Evolutionary conservation across 35 echinoderm and acorn worm species (phyloP), one percentile per base, ranked within the genome.

Genomic region (Eucidaris tribuloides): DNA sequence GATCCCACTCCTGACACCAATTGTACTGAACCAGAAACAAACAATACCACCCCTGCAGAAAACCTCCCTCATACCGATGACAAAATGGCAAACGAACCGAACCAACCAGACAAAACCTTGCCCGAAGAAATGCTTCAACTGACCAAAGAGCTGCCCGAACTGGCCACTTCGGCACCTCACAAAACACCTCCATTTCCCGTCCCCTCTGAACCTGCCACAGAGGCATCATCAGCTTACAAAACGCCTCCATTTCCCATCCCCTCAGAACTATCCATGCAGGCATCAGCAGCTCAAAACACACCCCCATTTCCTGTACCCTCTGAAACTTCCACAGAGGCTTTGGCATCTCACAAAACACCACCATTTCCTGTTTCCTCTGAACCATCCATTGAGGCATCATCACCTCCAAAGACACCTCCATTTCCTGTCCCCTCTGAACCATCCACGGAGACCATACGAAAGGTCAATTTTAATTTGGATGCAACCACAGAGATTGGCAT

Each of bases 1-100:
- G n/a, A n/a, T 74, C 68, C 41, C 68, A 44, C 68, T 74, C 68
- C 68, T 74, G 68, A 74, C 68, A 44, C 68, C 34, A 6, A 74
- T n/a, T 14, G 40, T 36, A 7, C 41, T 3, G 6, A 44, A 64
- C 13, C 60, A 64, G 19, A 1, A 0, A 11, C 60, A 25, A 28
- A 64, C 29, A 64, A 64, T 11, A 74, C 68, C 36, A 25, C 37
- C 20, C 68, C n/a, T 19, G 44, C 68, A 42, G 34, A 38, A 44
- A 40, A 74, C 7, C 35, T 40, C 22, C 24, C 22, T 25, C 29
- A n/a, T 42, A 74, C 24, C 68, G 35, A 38, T 74, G 68, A 35
- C 30, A 33, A 33, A 42, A 38, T 44, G 15, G 48, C 48, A 52
- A 11, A n/a, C n/a, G n/a, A n/a, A 11, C n/a, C 48, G n/a, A n/a